Evolutionary conservation across 2,888 invertebrate genomes (phyloP), one percentile per base, ranked within the genome.

Genomic region (Clostera curtula): DNA sequence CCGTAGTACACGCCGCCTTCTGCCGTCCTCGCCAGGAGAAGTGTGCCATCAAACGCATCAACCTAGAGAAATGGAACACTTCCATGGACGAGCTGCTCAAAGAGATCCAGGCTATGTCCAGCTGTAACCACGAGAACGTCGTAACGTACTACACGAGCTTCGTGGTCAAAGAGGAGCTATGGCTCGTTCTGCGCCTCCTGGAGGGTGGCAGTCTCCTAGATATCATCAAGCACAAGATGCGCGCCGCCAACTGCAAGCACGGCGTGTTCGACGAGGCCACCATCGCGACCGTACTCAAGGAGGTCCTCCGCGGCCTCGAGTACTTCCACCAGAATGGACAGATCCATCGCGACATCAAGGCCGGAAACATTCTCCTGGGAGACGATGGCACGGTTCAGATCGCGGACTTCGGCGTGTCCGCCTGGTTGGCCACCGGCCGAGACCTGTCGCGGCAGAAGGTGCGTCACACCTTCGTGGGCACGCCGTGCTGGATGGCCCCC

Each of bases 401-500:
- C 49, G 99, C 98, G 3, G 99, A 99, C 82, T 99, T 99, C 71
- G 99, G 99, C 35, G 99, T 99, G 1, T 97, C 97, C 41, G 98
- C 98, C 1, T 98, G 97, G 98, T 80, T 98, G 42, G 97, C 98
- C 7, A 97, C 97, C 0, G 98, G 98, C 1, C 89, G 98, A 21
- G 98, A 98, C 74, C 83, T 97, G 36, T 96, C 96, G 20, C 87
- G 98, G 14, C 97, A 98, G 73, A 96, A 97, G 77, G 96, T 97
- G 27, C 88, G 98, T 8, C 98, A 99, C 75, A 99, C 99, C 1
- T 99, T 99, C 80, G 99, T 99, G 4, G 99, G 99, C 24, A 99
- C 99, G 6, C 98, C 98, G 0, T 98, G 98, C 72, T 99, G 98
- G 98, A 98, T 98, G 98, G 98, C 98, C 7, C 98, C 98, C 4